Conservation (phyloP, 2,113 vertebrate genomes). For the Puntigrus tetrazona region DNA sequence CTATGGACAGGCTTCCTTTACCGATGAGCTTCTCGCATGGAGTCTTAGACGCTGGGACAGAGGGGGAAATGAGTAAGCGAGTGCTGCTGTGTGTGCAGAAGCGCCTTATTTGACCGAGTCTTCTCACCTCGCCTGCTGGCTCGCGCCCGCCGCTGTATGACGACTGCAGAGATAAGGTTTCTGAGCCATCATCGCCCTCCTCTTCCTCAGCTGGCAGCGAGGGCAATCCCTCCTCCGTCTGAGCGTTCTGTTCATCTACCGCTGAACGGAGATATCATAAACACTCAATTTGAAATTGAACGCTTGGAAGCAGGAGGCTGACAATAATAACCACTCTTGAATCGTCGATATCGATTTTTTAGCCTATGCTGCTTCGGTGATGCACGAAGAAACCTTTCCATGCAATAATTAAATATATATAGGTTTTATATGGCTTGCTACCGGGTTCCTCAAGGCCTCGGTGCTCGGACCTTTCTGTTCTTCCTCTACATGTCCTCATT, state of each 20-base stretch:
- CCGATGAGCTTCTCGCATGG: conserved; percentile 89
- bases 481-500: too few species aligned
- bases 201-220: conserved; percentile 70
- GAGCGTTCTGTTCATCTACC: conserved; percentile 95
- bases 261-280: conserved; percentile 70
- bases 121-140: conserved; percentile 80
- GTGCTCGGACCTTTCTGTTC: too few species aligned
- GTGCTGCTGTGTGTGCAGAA: too few species aligned
- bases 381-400: too few species aligned
- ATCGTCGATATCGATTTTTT: too few species aligned
- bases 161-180: conserved; percentile 75
- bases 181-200: conserved; percentile 71
- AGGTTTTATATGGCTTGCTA: too few species aligned
- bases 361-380: too few species aligned
- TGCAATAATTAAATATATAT: background rate
- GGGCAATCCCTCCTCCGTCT: conserved; percentile 84
- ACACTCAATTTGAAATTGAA: background rate
- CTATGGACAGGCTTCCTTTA: conserved; percentile 82
- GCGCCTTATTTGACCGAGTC: too few species aligned
- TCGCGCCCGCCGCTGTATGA: conserved; percentile 72
- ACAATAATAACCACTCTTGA: background rate
- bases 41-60: conserved; percentile 78
- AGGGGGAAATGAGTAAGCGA: background rate
- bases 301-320: background rate
- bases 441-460: too few species aligned